These are phyloP conservation scores for Pentamera pediparva DNA, from an alignment of 53 echinoderm and acorn worm species.

Conservation along the genomic window DNA sequence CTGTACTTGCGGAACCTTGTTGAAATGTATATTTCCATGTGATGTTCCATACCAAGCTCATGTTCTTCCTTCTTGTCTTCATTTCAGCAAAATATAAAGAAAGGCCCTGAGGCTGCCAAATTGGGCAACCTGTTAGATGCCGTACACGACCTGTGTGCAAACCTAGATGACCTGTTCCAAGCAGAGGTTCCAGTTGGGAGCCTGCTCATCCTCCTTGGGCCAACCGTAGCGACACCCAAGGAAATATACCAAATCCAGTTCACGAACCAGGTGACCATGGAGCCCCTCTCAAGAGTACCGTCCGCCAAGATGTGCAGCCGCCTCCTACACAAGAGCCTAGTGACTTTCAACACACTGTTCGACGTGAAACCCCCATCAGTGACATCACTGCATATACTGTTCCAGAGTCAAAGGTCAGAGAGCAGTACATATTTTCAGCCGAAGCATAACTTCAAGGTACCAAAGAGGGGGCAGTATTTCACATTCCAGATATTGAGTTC, in stretches of 20 bases:
- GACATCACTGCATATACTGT: conserved; percentile 63
- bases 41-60: not conserved
- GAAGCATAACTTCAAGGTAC: conserved; percentile 62
- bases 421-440: conserved; percentile 72
- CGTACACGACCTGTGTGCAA: conserved; percentile 62
- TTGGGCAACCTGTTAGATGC: conserved; percentile 16
- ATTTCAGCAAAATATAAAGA: conserved; percentile 29
- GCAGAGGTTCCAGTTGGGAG: not conserved
- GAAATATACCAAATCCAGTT: conserved; percentile 72
- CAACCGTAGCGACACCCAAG: conserved; percentile 81
- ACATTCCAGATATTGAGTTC: conserved; percentile 42
- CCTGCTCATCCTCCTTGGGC: conserved; percentile 66
- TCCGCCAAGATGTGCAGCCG: conserved; percentile 58
- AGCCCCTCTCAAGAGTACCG: not conserved
- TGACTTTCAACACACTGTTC: conserved; percentile 53
- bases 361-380: conserved; percentile 54
- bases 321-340: conserved; percentile 55
- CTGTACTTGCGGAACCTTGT: no score
- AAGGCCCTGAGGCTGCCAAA: conserved; percentile 10
- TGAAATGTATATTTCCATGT: no score
- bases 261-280: not conserved
- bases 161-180: conserved; percentile 67
- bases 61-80: not conserved
- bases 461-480: conserved; percentile 62
- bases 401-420: conserved; percentile 60